Conservation (phyloP, 2,888 invertebrate genomes). For the Cordilura impudica region DNA sequence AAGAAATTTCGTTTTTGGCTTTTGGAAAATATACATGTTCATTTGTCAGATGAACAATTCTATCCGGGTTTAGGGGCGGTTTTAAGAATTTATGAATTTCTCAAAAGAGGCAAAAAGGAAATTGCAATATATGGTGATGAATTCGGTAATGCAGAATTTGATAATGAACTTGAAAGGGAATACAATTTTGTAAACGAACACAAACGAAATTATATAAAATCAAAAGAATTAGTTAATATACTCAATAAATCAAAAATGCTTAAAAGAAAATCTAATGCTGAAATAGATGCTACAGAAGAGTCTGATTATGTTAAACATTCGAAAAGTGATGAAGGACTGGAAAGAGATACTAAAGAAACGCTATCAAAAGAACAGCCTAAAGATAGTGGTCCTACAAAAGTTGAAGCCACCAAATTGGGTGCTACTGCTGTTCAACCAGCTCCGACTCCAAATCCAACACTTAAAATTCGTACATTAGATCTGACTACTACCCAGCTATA, state of each 20-base stretch:
- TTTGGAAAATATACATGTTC: slow-evolving; percentile 69
- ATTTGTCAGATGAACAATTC: slow-evolving; percentile 73
- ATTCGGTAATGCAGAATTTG: neutral
- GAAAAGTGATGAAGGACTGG: neutral
- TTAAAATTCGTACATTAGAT: slow-evolving; percentile 1
- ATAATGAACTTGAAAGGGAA: neutral
- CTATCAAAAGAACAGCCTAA: neutral
- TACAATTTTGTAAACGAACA: neutral
- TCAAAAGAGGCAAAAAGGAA: slow-evolving; percentile 58
- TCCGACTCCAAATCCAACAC: slow-evolving; percentile 8
- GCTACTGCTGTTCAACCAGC: neutral
- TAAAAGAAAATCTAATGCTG: neutral
- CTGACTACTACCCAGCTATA: slow-evolving; percentile 5
- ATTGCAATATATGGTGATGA: slow-evolving; percentile 10
- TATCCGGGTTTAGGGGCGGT: slow-evolving; percentile 76
- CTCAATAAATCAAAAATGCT: neutral
- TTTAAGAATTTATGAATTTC: slow-evolving; percentile 70
- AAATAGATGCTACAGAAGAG: slow-evolving; percentile 20
- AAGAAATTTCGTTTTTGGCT: slow-evolving; percentile 72
- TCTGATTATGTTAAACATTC: slow-evolving; percentile 43
- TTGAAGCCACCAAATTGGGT: slow-evolving; percentile 8
- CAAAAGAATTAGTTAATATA: neutral
- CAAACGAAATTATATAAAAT: neutral
- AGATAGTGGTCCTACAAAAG: neutral
- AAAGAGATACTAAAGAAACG: neutral